Conservation (phyloP, 2,113 vertebrate genomes). For the Sorex fumeus region DNA sequence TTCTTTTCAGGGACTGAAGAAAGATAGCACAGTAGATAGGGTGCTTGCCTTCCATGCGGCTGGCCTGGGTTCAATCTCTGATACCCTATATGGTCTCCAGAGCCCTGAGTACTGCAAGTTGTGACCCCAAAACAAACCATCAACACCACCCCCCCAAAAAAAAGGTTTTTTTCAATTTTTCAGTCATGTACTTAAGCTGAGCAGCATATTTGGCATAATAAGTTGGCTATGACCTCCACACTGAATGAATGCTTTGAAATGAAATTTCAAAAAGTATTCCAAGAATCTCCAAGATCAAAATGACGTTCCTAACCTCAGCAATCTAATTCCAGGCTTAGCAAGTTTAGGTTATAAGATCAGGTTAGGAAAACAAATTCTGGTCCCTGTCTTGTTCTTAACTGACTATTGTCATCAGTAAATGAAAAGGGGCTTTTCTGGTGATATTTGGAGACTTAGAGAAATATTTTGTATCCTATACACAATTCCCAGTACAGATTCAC, state of each 20-base stretch:
- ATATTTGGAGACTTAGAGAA: neutral
- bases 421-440: neutral
- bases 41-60: too few relatives aligned
- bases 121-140: too few relatives aligned
- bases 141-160: neutral
- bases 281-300: slow-evolving; percentile 42
- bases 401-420: neutral
- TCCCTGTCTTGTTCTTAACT: neutral
- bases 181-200: neutral
- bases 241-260: neutral
- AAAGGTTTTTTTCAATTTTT: slow-evolving; percentile 14
- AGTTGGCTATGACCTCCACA: neutral
- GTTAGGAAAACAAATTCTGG: neutral
- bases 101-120: too few relatives aligned
- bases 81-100: too few relatives aligned
- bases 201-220: neutral
- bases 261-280: slow-evolving; percentile 10
- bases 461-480: neutral
- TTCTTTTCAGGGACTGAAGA: neutral
- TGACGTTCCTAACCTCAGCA: neutral
- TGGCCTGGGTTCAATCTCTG: too few relatives aligned
- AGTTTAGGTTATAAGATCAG: neutral
- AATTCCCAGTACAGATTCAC: neutral
- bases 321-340: neutral
- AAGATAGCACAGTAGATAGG: too few relatives aligned